Evolutionary conservation across 1,140 invertebrate genomes (phyloP).

Genomic region (Lasioglossum albipes): DNA sequence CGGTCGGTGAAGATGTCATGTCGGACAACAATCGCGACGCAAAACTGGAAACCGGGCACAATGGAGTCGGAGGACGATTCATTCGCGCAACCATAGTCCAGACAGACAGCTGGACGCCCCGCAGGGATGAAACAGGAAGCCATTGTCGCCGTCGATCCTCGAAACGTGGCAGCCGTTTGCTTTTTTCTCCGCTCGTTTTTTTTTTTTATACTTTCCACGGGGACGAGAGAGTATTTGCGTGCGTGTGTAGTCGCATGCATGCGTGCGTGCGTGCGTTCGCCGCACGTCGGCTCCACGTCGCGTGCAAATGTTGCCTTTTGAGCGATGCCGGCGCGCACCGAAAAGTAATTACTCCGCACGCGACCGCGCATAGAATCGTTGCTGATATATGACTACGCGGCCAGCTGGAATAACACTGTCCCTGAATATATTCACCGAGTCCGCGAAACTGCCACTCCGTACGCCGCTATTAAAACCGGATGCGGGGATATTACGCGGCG

Average conservation of each 20-base stretch:
- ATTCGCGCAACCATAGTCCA: conserved; percentile 51
- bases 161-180: conserved; percentile 43
- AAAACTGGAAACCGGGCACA: conserved; percentile 57
- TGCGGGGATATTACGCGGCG: conserved; percentile 22
- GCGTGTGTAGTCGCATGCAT: conserved; percentile 2
- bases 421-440: conserved; percentile 42
- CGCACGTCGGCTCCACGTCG: conserved; percentile 47
- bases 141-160: conserved; percentile 60
- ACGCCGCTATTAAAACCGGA: conserved; percentile 37
- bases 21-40: conserved; percentile 43
- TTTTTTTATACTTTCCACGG: conserved; percentile 34
- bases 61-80: conserved; percentile 52
- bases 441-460: conserved; percentile 33
- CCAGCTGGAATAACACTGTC: conserved; percentile 52
- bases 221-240: neutral
- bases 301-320: conserved; percentile 64
- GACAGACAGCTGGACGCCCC: conserved; percentile 56
- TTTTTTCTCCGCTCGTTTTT: conserved; percentile 30
- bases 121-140: conserved; percentile 56
- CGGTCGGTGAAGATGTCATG: conserved; percentile 57
- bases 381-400: conserved; percentile 49
- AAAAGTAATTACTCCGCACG: conserved; percentile 68
- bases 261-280: conserved; percentile 11
- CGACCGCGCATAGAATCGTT: conserved; percentile 62
- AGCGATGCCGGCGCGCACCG: conserved; percentile 59